These are phyloP conservation scores for Brachylomia viminalis DNA, from an alignment of 2,888 invertebrate genomes.

Conservation along the genomic window DNA sequence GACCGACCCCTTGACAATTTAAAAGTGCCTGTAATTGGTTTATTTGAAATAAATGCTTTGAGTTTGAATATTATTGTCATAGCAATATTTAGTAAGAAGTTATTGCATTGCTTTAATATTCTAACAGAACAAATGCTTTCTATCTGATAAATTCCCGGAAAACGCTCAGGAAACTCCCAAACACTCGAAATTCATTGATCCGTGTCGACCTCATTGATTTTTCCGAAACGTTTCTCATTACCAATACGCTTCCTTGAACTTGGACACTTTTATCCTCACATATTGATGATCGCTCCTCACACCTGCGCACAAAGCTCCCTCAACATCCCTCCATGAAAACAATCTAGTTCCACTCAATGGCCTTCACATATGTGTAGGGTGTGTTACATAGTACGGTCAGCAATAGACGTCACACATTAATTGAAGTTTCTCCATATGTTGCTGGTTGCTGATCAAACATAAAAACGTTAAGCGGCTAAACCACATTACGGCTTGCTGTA, in stretches of 20 bases:
- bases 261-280: slow-evolving; percentile 3
- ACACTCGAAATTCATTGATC: slow-evolving; percentile 1
- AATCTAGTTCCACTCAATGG: slow-evolving; percentile 25
- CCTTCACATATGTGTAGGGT: neutral
- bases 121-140: neutral
- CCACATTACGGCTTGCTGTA: neutral
- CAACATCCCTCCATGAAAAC: slow-evolving; percentile 23
- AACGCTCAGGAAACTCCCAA: neutral
- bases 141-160: neutral
- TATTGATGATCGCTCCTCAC: neutral
- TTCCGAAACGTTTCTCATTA: neutral
- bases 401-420: neutral
- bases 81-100: neutral
- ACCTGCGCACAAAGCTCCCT: neutral
- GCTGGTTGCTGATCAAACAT: neutral
- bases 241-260: neutral
- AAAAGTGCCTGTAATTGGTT: too few species aligned
- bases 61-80: neutral
- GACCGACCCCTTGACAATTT: too few species aligned
- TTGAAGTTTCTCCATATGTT: neutral
- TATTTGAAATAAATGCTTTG: too few species aligned
- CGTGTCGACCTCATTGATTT: neutral
- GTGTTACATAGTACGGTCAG: slow-evolving; percentile 1
- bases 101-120: neutral
- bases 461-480: neutral